Evolutionary conservation across 1,140 invertebrate genomes (phyloP).

Genomic region (Drosophila ambigua): DNA sequence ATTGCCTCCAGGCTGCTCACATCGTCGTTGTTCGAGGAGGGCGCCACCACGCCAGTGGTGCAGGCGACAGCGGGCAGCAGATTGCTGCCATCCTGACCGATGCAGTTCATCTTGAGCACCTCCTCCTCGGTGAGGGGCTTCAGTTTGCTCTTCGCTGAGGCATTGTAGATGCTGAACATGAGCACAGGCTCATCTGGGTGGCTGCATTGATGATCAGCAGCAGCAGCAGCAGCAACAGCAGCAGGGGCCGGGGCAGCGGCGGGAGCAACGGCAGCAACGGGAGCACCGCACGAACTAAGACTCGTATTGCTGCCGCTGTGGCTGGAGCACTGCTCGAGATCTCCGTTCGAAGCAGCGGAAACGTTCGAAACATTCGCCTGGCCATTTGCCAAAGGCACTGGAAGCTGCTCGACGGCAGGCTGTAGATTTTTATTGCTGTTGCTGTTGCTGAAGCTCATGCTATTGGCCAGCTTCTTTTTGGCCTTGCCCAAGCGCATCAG

Average conservation of each 20-base stretch:
- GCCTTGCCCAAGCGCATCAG: slow-evolving; percentile 74
- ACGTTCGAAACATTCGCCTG: slow-evolving; percentile 27
- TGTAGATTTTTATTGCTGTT: slow-evolving; percentile 1
- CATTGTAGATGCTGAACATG: slow-evolving; percentile 76
- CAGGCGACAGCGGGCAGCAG: slow-evolving; percentile 43
- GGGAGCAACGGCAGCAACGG: background rate
- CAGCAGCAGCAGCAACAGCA: too few relatives aligned
- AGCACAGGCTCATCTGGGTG: slow-evolving; percentile 59
- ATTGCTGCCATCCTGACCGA: slow-evolving; percentile 64
- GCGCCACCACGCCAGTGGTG: slow-evolving; percentile 26
- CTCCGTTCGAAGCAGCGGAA: slow-evolving; percentile 8
- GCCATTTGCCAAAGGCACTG: slow-evolving; percentile 30
- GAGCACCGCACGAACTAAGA: slow-evolving; percentile 57
- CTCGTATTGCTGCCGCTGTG: slow-evolving; percentile 73
- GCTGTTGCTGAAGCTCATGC: slow-evolving; percentile 70
- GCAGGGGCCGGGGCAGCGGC: background rate
- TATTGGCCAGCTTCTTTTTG: slow-evolving; percentile 79
- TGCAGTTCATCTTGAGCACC: slow-evolving; percentile 83
- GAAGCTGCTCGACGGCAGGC: background rate
- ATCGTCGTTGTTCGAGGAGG: slow-evolving; percentile 73
- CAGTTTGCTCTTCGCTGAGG: slow-evolving; percentile 71
- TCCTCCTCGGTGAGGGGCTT: slow-evolving; percentile 81
- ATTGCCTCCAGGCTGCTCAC: slow-evolving; percentile 71
- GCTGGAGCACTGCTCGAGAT: slow-evolving; percentile 58
- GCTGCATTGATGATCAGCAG: too few relatives aligned